A percentile compares a stretch with the other conserved stretches of the same genome.
These are phyloP conservation scores for Lasioglossum baleicum DNA, from an alignment of 1,140 invertebrate genomes.

Conservation along the genomic window DNA sequence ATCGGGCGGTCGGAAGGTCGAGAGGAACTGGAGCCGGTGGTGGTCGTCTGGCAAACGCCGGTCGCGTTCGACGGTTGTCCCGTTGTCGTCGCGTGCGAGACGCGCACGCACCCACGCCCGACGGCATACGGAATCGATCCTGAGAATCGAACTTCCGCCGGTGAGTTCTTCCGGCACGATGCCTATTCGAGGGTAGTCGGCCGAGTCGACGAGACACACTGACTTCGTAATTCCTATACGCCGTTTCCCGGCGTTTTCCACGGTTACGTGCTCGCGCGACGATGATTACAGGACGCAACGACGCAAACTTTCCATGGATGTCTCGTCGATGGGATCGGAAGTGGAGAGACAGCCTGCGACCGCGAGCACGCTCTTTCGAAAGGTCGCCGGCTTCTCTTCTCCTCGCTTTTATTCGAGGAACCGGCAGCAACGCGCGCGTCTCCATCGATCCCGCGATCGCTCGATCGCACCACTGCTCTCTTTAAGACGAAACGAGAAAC, in stretches of 20 bases:
- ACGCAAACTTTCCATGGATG: constrained; percentile 23
- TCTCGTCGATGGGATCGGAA: too few species aligned
- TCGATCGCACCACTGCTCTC: too few species aligned
- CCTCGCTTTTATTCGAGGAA: too few species aligned
- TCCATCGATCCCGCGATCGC: too few species aligned
- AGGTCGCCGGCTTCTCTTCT: too few species aligned
- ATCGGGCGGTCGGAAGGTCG: too few species aligned
- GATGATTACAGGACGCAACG: constrained; percentile 29
- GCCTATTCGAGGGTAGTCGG: constrained; percentile 55
- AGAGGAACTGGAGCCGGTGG: too few species aligned
- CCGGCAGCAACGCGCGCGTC: too few species aligned
- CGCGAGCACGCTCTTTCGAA: too few species aligned
- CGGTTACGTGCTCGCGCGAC: constrained; percentile 31
- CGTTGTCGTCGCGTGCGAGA: constrained; percentile 67
- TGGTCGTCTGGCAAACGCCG: constrained; percentile 10
- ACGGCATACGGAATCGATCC: constrained; percentile 74
- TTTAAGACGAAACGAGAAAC: too few species aligned
- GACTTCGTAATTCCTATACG: constrained; percentile 35
- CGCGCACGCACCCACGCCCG: constrained; percentile 65
- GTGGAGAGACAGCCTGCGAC: too few species aligned
- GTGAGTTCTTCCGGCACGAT: constrained; percentile 64
- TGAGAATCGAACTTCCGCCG: constrained; percentile 74
- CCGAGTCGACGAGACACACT: constrained; percentile 47
- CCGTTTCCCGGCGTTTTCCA: constrained; percentile 38
- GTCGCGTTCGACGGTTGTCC: constrained; percentile 48